These are phyloP conservation scores for Ecliptopera silaceata DNA, from an alignment of 2,888 invertebrate genomes.

Conservation along the genomic window DNA sequence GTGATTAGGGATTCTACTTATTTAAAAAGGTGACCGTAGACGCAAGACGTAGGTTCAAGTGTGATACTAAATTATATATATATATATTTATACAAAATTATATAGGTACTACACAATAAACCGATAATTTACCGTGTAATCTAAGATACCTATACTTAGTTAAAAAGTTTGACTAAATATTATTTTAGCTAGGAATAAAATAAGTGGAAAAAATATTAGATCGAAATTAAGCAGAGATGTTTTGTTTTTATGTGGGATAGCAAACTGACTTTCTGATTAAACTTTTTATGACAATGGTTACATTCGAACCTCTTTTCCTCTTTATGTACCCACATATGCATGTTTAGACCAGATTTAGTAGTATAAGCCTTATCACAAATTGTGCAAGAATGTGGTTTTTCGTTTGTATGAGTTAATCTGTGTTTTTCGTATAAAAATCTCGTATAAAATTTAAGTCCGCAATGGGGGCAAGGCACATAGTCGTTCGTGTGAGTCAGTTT, in stretches of 20 bases:
- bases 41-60: too few relatives aligned
- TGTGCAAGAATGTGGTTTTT: constrained; percentile 75
- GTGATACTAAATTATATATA: too few relatives aligned
- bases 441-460: constrained; percentile 66
- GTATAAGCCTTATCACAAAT: constrained; percentile 74
- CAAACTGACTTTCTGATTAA: constrained; percentile 74
- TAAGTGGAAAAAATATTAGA: too few relatives aligned
- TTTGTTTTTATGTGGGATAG: constrained; percentile 70
- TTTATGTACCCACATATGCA: constrained; percentile 76
- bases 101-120: too few relatives aligned
- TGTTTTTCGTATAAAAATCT: constrained; percentile 68
- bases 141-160: too few relatives aligned
- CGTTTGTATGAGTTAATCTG: constrained; percentile 78
- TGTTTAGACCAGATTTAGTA: constrained; percentile 65
- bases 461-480: constrained; percentile 63
- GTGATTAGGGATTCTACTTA: too few relatives aligned
- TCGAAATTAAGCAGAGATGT: too few relatives aligned
- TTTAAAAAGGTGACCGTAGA: too few relatives aligned
- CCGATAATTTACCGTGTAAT: too few relatives aligned
- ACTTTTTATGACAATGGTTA: constrained; percentile 66
- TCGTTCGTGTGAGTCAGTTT: constrained; percentile 65
- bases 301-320: constrained; percentile 70
- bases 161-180: too few relatives aligned
- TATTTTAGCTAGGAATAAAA: too few relatives aligned
- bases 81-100: too few relatives aligned